phyloP scores from a whole-genome alignment of 2,888 invertebrate genomes.

The Dione juno region DNA sequence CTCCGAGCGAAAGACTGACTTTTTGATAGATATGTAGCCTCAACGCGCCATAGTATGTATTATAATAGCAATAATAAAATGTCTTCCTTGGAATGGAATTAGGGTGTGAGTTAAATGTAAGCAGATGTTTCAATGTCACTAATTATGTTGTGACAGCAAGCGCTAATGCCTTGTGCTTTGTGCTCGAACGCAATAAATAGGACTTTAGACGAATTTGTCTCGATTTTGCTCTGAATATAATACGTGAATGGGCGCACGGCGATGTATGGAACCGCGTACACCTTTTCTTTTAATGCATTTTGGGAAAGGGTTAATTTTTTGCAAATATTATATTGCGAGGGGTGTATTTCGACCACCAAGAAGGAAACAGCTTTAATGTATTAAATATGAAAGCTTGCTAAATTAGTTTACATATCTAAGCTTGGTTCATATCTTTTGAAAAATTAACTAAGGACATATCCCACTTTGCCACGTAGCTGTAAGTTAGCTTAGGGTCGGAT shows the following conservation, averaged over 20 bases:
- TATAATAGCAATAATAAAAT: slow-evolving; percentile 54
- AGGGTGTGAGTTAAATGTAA: slow-evolving; percentile 51
- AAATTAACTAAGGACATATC: slow-evolving; percentile 69
- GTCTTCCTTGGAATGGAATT: slow-evolving; percentile 58
- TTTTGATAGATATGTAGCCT: slow-evolving; percentile 70
- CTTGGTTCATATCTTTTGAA: slow-evolving; percentile 50
- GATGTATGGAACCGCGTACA: slow-evolving; percentile 55
- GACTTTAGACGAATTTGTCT: slow-evolving; percentile 64
- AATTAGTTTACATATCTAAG: slow-evolving; percentile 44
- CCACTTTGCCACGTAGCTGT: slow-evolving; percentile 71
- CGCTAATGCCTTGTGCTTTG: slow-evolving; percentile 52
- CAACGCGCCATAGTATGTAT: slow-evolving; percentile 76
- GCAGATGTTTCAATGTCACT: slow-evolving; percentile 48
- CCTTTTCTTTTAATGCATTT: slow-evolving; percentile 58
- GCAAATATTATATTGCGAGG: slow-evolving; percentile 36
- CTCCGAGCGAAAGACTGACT: slow-evolving; percentile 82
- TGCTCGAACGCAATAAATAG: slow-evolving; percentile 57
- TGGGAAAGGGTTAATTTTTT: slow-evolving; percentile 53
- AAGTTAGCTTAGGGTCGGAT: slow-evolving; percentile 42
- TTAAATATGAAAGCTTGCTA: slow-evolving; percentile 48
- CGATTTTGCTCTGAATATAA: slow-evolving; percentile 63
- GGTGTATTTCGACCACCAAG: slow-evolving; percentile 49
- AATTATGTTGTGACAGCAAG: slow-evolving; percentile 64
- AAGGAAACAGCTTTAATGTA: slow-evolving; percentile 68
- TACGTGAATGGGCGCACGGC: slow-evolving; percentile 58